Conservation (phyloP, 2,888 invertebrate species). For the Azorinus chamasolen region DNA sequence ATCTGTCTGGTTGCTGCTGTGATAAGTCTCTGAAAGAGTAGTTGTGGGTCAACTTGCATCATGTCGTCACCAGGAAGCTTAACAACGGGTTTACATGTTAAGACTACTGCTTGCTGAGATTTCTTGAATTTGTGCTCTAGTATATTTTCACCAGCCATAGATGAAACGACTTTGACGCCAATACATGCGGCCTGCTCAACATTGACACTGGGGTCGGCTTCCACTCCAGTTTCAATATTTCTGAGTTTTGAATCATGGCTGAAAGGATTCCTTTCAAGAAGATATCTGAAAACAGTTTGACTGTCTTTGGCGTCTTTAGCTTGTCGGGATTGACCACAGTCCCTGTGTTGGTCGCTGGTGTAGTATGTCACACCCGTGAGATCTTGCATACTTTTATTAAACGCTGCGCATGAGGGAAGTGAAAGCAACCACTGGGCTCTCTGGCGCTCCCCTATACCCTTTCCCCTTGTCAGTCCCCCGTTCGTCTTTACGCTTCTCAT, state of each 20-base stretch:
- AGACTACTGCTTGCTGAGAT: neutral
- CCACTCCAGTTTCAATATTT: no score
- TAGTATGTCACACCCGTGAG: constrained; percentile 6
- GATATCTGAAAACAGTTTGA: neutral
- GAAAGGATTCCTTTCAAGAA: constrained; percentile 9
- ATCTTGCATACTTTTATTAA: constrained; percentile 21
- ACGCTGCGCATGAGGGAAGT: constrained; percentile 3
- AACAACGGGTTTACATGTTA: neutral
- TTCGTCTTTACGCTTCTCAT: no score
- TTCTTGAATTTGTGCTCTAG: constrained; percentile 1
- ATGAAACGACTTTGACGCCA: constrained; percentile 40
- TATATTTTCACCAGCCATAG: neutral
- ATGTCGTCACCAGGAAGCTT: constrained; percentile 6
- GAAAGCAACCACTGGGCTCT: constrained; percentile 32
- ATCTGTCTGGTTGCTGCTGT: constrained; percentile 5
- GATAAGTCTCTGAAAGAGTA: no score
- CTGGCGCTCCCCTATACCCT: constrained; percentile 65
- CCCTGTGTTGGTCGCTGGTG: constrained; percentile 31
- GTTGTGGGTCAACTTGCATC: constrained; percentile 21
- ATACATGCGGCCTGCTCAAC: constrained; percentile 46
- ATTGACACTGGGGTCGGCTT: constrained; percentile 49
- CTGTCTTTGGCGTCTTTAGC: constrained; percentile 6
- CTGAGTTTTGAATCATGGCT: constrained; percentile 16
- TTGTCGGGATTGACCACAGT: neutral
- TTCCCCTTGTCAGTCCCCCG: no score